A percentile compares a stretch with the other conserved stretches of the same genome.
These are phyloP conservation scores for Volucella inanis DNA, from an alignment of 2,888 invertebrate species.

Conservation along the genomic window DNA sequence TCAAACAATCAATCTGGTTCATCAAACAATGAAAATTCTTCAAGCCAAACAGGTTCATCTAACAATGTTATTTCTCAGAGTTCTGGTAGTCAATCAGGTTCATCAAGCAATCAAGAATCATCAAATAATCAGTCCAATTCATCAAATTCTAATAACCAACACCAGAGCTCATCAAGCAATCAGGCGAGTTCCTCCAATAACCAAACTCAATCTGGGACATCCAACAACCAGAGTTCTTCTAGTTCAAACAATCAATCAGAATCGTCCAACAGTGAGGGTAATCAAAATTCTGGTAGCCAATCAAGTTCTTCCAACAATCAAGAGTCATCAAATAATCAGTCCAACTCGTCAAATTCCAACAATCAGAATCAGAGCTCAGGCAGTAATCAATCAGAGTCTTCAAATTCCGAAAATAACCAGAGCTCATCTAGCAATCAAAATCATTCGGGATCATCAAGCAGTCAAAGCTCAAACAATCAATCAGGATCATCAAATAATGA, in stretches of 20 bases:
- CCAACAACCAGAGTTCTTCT: constrained; percentile 57
- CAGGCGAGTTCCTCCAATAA: constrained; percentile 49
- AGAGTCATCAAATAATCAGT: constrained; percentile 41
- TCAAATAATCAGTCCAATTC: constrained; percentile 26
- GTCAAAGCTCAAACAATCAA: constrained; percentile 48
- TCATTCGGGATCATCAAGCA: constrained; percentile 36
- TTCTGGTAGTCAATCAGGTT: constrained; percentile 51
- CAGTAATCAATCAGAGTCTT: constrained; percentile 63
- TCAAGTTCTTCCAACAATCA: constrained; percentile 54
- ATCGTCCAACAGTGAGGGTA: not conserved
- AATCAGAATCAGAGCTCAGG: not conserved
- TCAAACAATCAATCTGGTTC: constrained; percentile 50
- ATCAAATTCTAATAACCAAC: constrained; percentile 30
- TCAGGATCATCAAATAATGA: constrained; percentile 63
- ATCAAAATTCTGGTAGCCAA: constrained; percentile 55
- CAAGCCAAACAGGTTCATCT: constrained; percentile 19
- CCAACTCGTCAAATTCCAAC: constrained; percentile 37
- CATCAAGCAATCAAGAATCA: constrained; percentile 59
- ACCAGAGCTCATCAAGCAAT: constrained; percentile 52
- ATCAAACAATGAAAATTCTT: constrained; percentile 42
- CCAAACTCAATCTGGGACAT: constrained; percentile 47
- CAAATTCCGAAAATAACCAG: not conserved
- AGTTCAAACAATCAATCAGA: constrained; percentile 46
- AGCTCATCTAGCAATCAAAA: constrained; percentile 43
- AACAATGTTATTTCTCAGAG: constrained; percentile 37